A percentile compares a stretch with the other conserved stretches of the same genome.
These are phyloP conservation scores for Andrena cerasifolii DNA, from an alignment of 1,140 invertebrate species.

Conservation along the genomic window DNA sequence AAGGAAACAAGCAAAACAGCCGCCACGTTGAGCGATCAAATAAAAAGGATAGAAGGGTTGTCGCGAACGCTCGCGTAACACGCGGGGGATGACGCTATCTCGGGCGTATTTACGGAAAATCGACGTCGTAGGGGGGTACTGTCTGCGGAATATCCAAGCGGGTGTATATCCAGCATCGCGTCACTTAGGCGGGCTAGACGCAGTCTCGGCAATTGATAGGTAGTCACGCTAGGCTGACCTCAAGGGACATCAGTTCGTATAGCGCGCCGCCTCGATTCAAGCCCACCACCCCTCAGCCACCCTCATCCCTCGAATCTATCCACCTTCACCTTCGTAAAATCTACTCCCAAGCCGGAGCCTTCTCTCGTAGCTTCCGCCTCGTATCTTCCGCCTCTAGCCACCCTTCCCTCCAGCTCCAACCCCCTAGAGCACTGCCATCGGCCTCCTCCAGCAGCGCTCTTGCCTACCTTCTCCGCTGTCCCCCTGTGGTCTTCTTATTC, in stretches of 20 bases:
- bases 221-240: constrained; percentile 73
- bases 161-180: constrained; percentile 57
- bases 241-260: constrained; percentile 69
- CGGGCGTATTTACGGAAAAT: constrained; percentile 57
- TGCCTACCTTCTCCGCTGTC: constrained; percentile 17
- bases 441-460: constrained; percentile 22
- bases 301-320: constrained; percentile 22
- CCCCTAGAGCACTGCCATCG: constrained; percentile 31
- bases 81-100: constrained; percentile 21
- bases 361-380: constrained; percentile 62
- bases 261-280: constrained; percentile 24
- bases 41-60: constrained; percentile 4
- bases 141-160: constrained; percentile 60
- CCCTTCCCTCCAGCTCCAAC: constrained; percentile 20
- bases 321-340: constrained; percentile 61
- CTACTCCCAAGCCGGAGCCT: constrained; percentile 55
- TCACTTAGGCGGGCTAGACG: constrained; percentile 64
- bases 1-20: neutral
- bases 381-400: constrained; percentile 59
- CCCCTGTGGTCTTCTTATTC: constrained; percentile 15
- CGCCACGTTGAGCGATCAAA: neutral
- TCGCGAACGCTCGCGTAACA: constrained; percentile 15
- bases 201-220: constrained; percentile 71
- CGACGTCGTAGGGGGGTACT: constrained; percentile 52
- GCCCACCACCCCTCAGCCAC: neutral